Percentiles rank a stretch among this genome's conserved stretches.
Evolutionary conservation across 23 tunicate genomes (phyloP).

Genomic region (Aplidium turbinatum): DNA sequence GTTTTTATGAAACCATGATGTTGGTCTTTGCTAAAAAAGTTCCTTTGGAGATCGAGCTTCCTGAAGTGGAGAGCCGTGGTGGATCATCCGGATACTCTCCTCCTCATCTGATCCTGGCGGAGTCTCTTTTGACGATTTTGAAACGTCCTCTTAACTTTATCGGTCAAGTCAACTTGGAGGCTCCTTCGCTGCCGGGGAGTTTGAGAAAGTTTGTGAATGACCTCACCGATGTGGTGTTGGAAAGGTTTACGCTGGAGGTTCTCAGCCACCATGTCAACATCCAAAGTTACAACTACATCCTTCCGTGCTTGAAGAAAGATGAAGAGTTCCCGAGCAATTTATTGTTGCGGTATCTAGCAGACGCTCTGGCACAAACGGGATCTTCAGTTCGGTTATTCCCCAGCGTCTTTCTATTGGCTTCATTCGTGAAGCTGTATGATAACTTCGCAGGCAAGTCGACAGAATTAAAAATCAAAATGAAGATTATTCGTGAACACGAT

Average conservation of each 20-base stretch:
- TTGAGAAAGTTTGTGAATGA: background rate
- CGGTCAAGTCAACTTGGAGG: background rate
- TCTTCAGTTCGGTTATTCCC: background rate
- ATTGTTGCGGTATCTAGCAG: background rate
- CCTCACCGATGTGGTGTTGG: background rate
- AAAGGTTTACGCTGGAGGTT: conserved; percentile 27
- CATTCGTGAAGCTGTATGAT: conserved; percentile 11
- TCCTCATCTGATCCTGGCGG: conserved; percentile 43
- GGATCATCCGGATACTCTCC: background rate
- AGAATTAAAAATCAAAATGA: no score
- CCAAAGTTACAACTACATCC: conserved; percentile 20
- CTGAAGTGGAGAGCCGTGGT: background rate
- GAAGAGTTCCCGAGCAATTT: background rate
- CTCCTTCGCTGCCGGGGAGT: background rate
- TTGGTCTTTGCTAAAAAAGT: conserved; percentile 24
- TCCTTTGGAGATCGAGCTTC: conserved; percentile 42
- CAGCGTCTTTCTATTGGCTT: conserved; percentile 16
- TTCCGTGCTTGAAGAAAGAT: conserved; percentile 31
- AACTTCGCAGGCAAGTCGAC: conserved; percentile 7
- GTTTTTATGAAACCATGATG: conserved; percentile 37
- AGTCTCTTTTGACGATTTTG: conserved; percentile 32
- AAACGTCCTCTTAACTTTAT: conserved; percentile 31
- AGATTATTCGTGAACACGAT: no score
- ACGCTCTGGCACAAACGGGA: background rate
- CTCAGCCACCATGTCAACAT: conserved; percentile 14